A percentile compares a stretch with the other conserved stretches of the same genome.
Evolutionary conservation across 2,888 invertebrate species (phyloP).

Genomic region (Kryphioiulus occultus): DNA sequence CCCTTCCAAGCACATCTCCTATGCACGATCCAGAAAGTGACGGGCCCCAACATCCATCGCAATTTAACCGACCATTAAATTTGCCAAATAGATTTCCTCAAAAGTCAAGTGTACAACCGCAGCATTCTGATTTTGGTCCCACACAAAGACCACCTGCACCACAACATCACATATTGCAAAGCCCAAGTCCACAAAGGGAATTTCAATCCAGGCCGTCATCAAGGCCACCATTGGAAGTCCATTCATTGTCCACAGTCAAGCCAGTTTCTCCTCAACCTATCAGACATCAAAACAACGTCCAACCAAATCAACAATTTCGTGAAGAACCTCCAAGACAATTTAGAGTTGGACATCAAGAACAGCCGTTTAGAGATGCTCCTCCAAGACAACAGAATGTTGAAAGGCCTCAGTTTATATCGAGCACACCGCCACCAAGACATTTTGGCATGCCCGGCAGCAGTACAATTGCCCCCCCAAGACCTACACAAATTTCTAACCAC

Average conservation of each 20-base stretch:
- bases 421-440: neutral
- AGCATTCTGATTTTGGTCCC: neutral
- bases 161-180: neutral
- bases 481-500: neutral
- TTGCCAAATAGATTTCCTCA: neutral
- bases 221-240: neutral
- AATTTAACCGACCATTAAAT: no score
- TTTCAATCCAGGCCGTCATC: slow-evolving; percentile 10
- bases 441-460: neutral
- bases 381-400: neutral
- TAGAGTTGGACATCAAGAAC: neutral
- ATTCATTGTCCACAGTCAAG: no score
- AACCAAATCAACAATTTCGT: neutral
- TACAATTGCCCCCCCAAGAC: neutral
- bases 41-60: neutral
- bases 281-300: neutral
- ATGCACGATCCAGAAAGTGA: neutral
- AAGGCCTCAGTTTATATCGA: neutral
- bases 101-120: neutral
- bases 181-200: neutral
- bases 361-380: neutral
- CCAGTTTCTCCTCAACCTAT: neutral
- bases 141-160: neutral
- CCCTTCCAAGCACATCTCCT: neutral
- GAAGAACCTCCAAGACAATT: neutral